These are phyloP conservation scores for Drosophila nr. perissopoda DNA, from an alignment of 2,888 invertebrate genomes.

Conservation along the genomic window DNA sequence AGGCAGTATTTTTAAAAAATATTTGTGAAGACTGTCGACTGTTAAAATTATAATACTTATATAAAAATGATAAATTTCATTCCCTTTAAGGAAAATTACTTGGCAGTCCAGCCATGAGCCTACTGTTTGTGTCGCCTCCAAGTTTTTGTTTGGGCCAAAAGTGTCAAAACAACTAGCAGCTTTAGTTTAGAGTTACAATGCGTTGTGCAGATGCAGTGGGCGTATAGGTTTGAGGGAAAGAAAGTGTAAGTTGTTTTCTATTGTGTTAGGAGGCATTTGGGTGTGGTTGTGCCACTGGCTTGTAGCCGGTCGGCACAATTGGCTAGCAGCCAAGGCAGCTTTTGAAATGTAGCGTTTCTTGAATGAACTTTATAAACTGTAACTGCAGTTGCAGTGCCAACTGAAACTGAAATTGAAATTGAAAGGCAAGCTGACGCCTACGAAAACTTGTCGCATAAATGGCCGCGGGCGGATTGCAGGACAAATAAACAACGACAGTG, in stretches of 20 bases:
- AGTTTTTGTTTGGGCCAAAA: conserved; percentile 63
- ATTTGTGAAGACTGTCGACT: neutral
- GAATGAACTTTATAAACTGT: conserved; percentile 54
- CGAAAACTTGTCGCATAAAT: conserved; percentile 60
- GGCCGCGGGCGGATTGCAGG: conserved; percentile 31
- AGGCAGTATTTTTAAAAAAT: neutral
- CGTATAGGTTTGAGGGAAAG: neutral
- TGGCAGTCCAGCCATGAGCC: conserved; percentile 22
- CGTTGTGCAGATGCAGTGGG: conserved; percentile 23
- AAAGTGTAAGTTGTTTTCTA: conserved; percentile 72
- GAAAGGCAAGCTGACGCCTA: conserved; percentile 64
- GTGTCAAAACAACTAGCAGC: conserved; percentile 75
- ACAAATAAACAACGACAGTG: conserved; percentile 36
- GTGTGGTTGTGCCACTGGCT: neutral
- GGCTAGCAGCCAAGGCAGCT: conserved; percentile 41
- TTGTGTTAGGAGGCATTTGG: neutral
- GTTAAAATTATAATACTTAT: neutral
- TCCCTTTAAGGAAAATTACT: neutral
- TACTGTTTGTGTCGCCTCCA: conserved; percentile 25
- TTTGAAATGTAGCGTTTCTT: neutral
- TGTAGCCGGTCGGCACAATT: conserved; percentile 18
- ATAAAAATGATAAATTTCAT: neutral
- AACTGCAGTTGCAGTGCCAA: conserved; percentile 61
- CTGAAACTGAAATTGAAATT: conserved; percentile 64
- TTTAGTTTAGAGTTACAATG: conserved; percentile 32